Percentiles rank a stretch among this genome's conserved stretches.
These are phyloP conservation scores for Cochlearius cochlearius DNA, from an alignment of 2,113 vertebrate species.

Conservation along the genomic window DNA sequence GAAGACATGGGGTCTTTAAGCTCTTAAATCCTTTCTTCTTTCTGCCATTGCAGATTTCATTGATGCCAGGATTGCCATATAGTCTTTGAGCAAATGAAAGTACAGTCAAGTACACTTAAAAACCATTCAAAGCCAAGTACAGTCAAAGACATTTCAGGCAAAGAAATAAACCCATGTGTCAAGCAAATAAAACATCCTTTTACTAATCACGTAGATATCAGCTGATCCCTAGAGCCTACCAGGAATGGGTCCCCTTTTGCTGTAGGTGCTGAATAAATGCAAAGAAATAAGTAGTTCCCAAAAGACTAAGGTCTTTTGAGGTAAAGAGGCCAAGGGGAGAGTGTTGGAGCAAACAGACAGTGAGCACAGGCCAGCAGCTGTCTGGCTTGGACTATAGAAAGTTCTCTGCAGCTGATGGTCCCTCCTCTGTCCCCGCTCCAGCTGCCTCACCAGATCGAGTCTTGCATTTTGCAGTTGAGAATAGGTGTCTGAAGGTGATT, in stretches of 20 bases:
- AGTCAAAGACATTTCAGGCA: neutral
- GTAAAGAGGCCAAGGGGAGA: neutral
- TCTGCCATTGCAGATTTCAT: neutral
- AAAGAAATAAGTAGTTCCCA: neutral
- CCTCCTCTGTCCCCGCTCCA: neutral
- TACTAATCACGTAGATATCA: neutral
- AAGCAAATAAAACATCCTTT: neutral
- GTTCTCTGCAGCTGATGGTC: neutral
- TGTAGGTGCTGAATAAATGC: neutral
- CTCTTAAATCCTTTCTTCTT: neutral
- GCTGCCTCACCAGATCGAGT: neutral
- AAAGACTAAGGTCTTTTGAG: neutral
- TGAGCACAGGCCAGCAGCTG: neutral
- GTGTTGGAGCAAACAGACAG: neutral
- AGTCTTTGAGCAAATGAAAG: neutral
- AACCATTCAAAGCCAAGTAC: neutral
- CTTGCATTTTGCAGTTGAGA: neutral
- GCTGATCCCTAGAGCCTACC: neutral
- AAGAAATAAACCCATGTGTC: neutral
- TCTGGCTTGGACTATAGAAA: neutral
- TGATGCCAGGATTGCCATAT: neutral
- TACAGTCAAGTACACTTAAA: neutral
- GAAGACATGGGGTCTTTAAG: neutral
- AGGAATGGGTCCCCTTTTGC: neutral
- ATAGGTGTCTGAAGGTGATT: neutral